phyloP scores from a whole-genome alignment of 2,888 invertebrate genomes.

The Drosophila melanocephala region DNA sequence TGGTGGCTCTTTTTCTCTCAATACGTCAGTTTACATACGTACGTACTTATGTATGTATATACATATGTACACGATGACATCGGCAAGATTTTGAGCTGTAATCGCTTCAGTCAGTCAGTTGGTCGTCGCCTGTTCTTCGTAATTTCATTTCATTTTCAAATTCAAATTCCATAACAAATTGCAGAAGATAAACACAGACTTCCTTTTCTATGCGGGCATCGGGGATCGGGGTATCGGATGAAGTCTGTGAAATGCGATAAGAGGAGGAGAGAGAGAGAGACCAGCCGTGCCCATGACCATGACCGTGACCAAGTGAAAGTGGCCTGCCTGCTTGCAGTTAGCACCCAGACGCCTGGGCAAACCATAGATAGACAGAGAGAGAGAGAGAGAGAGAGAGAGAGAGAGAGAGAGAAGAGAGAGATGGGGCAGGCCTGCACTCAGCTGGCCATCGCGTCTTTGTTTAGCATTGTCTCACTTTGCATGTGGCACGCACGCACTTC shows the following conservation, averaged over 20 bases:
- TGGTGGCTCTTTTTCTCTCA: conserved; percentile 9
- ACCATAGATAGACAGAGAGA: background rate
- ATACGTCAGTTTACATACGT: conserved; percentile 3
- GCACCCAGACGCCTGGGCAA: conserved; percentile 23
- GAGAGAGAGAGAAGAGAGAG: background rate
- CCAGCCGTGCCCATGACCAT: conserved; percentile 55
- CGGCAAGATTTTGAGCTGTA: conserved; percentile 55
- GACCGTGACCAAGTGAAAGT: conserved; percentile 80
- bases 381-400: background rate
- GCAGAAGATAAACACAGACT: conserved; percentile 60
- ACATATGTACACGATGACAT: conserved; percentile 53
- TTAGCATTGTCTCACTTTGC: conserved; percentile 54
- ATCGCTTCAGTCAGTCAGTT: conserved; percentile 66
- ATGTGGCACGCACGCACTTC: conserved; percentile 64
- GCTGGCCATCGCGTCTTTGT: conserved; percentile 41
- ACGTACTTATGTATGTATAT: background rate
- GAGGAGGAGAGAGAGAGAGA: background rate
- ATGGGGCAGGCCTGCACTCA: conserved; percentile 42
- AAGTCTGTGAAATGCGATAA: background rate
- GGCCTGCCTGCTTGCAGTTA: conserved; percentile 53
- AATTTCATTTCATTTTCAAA: conserved; percentile 58
- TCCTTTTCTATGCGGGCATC: conserved; percentile 52
- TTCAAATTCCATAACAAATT: conserved; percentile 79
- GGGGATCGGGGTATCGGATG: conserved; percentile 3
- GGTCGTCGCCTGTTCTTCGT: conserved; percentile 39